Percentiles rank a stretch among this genome's conserved stretches.
These are phyloP conservation scores for Macrobrachium nipponense DNA, from an alignment of 1,140 invertebrate species.

Conservation along the genomic window DNA sequence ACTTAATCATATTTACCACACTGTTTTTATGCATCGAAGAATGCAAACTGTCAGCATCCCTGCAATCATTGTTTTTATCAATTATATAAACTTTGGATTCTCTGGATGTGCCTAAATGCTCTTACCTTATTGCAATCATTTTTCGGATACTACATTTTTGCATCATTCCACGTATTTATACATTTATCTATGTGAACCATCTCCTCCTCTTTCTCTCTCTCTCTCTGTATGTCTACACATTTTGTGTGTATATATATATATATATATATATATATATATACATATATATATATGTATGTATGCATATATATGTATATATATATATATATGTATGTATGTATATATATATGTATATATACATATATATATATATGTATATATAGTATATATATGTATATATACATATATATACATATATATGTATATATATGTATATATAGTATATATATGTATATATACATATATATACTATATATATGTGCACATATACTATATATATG, in stretches of 20 bases:
- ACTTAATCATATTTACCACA: no score
- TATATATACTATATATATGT: slow-evolving; percentile 34
- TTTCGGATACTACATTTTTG: no score
- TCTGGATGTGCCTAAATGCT: no score
- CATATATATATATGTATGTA: slow-evolving; percentile 27
- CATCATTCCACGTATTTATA: not conserved
- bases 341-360: slow-evolving; percentile 26
- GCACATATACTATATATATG: not conserved
- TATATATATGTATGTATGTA: slow-evolving; percentile 23
- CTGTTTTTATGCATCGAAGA: no score
- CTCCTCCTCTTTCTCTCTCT: not conserved
- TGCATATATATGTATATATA: slow-evolving; percentile 15
- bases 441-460: slow-evolving; percentile 34
- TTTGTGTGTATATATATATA: slow-evolving; percentile 26
- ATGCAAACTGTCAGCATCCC: no score
- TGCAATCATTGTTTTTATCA: no score
- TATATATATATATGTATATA: slow-evolving; percentile 33
- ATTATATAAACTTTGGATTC: no score
- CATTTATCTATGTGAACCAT: not conserved
- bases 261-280: slow-evolving; percentile 33
- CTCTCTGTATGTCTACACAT: slow-evolving; percentile 17
- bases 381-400: not conserved
- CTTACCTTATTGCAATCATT: no score
- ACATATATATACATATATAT: slow-evolving; percentile 29
- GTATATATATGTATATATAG: slow-evolving; percentile 5